These are phyloP conservation scores for Cathartes aura DNA, from an alignment of 2,113 vertebrate species.

Conservation along the genomic window DNA sequence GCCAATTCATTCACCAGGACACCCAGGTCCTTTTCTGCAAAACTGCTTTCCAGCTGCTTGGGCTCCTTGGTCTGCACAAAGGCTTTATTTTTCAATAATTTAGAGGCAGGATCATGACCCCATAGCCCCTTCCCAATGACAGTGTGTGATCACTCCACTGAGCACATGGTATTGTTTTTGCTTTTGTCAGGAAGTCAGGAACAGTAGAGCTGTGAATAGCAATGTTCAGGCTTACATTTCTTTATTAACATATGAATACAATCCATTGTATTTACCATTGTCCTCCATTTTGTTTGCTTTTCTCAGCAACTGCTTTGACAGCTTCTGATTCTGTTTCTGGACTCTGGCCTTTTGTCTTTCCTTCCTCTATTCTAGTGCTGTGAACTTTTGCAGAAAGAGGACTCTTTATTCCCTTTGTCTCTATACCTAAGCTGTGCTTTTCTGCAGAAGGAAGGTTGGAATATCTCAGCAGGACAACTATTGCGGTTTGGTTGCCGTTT, in stretches of 20 bases:
- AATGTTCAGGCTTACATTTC: not conserved
- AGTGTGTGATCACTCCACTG: not conserved
- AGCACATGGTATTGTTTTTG: not conserved
- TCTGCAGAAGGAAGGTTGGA: not conserved
- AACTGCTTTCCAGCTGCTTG: not conserved
- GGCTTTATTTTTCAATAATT: not conserved
- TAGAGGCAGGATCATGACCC: not conserved
- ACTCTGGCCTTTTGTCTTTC: not conserved
- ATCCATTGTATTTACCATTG: slow-evolving; percentile 22
- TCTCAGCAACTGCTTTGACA: not conserved
- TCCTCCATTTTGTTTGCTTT: slow-evolving; percentile 25
- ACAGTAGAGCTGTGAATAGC: not conserved
- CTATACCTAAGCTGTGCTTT: not conserved
- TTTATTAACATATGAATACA: not conserved
- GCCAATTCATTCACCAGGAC: not conserved
- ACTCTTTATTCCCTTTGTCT: not conserved
- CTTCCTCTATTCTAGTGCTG: not conserved
- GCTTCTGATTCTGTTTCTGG: not conserved
- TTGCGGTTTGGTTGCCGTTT: not conserved
- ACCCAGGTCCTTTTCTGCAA: not conserved
- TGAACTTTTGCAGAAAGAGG: not conserved
- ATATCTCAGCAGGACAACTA: not conserved
- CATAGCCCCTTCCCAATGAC: not conserved
- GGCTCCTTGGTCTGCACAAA: not conserved
- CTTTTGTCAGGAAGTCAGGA: not conserved